Percentiles rank a stretch among this genome's conserved stretches.
Evolutionary conservation across 2,888 invertebrate species (phyloP).

Genomic region (Platycnemis pennipes): DNA sequence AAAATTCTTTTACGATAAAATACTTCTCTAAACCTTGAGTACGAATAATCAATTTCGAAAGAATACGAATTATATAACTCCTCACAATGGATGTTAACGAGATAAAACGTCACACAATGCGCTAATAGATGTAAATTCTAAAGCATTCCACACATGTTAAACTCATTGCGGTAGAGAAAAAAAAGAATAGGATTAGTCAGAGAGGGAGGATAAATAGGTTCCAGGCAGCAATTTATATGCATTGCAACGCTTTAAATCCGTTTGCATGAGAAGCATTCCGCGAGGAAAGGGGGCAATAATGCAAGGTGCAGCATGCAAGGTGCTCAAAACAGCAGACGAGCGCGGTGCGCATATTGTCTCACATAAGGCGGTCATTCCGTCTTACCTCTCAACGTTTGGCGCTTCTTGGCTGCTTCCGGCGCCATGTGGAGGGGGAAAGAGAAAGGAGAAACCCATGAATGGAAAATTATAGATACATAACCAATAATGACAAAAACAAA

Average conservation of each 20-base stretch:
- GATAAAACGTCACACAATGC: background rate
- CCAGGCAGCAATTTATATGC: background rate
- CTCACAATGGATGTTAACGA: background rate
- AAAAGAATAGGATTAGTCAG: background rate
- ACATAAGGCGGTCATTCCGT: slow-evolving; percentile 47
- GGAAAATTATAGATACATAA: slow-evolving; percentile 8
- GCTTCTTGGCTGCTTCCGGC: slow-evolving; percentile 62
- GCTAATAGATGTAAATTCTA: background rate
- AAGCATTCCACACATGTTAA: background rate
- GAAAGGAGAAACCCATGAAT: slow-evolving; percentile 56
- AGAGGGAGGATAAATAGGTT: background rate
- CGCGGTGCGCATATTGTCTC: background rate
- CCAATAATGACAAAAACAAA: slow-evolving; percentile 25
- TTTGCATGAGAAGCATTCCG: background rate
- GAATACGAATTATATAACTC: background rate
- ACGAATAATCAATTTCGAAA: too few relatives aligned
- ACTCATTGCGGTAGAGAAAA: background rate
- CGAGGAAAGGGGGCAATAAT: background rate
- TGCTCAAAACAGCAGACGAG: background rate
- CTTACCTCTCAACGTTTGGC: slow-evolving; percentile 50
- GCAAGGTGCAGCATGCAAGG: slow-evolving; percentile 41
- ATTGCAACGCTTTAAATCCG: background rate
- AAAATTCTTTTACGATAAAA: too few relatives aligned
- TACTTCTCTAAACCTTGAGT: too few relatives aligned
- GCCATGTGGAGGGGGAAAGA: background rate